Evolutionary conservation across 2,888 invertebrate genomes (phyloP).

Genomic region (Nebria salina): DNA sequence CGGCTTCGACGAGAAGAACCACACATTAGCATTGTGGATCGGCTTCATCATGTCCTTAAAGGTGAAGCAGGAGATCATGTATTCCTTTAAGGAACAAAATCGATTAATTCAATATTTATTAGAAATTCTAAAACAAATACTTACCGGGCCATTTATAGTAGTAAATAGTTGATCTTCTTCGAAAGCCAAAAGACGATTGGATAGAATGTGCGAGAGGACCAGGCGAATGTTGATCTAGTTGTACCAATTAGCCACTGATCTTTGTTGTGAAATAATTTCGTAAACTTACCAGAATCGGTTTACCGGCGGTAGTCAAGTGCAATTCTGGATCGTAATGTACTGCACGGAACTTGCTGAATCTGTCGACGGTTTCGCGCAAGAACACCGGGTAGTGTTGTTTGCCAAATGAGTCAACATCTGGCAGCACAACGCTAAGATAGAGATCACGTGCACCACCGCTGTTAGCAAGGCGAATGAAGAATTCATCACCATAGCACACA

Average conservation of each 20-base stretch:
- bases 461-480: conserved; percentile 19
- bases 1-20: conserved; percentile 4
- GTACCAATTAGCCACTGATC: too few species aligned
- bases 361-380: background rate
- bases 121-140: background rate
- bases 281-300: conserved; percentile 11
- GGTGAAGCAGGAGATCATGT: background rate
- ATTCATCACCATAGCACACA: conserved; percentile 19
- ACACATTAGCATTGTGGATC: background rate
- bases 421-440: conserved; percentile 7
- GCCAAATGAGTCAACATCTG: conserved; percentile 16
- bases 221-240: background rate
- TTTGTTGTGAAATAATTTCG: too few species aligned
- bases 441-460: background rate
- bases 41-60: background rate
- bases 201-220: background rate
- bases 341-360: conserved; percentile 17
- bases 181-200: background rate
- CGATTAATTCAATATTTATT: background rate
- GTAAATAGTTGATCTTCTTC: background rate
- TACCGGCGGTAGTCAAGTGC: conserved; percentile 5
- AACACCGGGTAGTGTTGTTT: conserved; percentile 3
- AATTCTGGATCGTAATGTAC: background rate
- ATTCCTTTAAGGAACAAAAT: conserved; percentile 3
- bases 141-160: background rate